Evolutionary conservation across 2,888 invertebrate genomes (phyloP), one percentile per base, ranked within the genome.

Genomic region (Pammene aurita): DNA sequence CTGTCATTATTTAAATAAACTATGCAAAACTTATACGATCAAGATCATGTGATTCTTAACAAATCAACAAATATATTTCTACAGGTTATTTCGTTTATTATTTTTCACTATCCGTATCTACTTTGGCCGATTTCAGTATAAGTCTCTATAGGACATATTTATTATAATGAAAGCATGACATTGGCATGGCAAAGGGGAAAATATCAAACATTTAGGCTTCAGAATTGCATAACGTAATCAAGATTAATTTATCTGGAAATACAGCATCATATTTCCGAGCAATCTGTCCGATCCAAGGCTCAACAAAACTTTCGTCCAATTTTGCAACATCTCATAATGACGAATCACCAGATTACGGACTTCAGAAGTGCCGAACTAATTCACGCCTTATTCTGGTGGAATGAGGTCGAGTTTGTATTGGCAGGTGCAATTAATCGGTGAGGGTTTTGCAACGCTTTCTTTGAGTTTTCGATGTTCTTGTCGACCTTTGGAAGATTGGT

Each of bases 241-340:
- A 10, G 44, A 58, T 58, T 58, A 58, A 46, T 58, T 13, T 50
- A 48, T 62, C 62, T 62, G 62, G 41, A 50, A 58, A 58, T 44
- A 9, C 0, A 18, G 16, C n/a, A 42, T 41, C 38, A 26, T 34
- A 34, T 58, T 2, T 62, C 62, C 50, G n/a, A 64, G 34, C 42
- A 44, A 63, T 54, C 13, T 52, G 42, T 42, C 35, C 38, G 46
- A 13, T 0, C 48, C 57, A 68, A 58, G 58, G 57, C 42, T 34
- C 50, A 26, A 42, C 65, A 41, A 41, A 58, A 64, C 57, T 68
- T 68, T 64, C 63, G 44, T 64, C 52, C 67, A 57, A 67, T 67
- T 68, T 69, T 58, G 60, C 64, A 69, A 63, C 26, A 26, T 57
- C 52, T 68, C 57, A 58, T 57, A 64, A 68, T 68, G 68, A 68